Percentiles rank a stretch among this genome's conserved stretches.
These are phyloP conservation scores for Daptonema setosum DNA, from an alignment of 2,888 invertebrate genomes.

Conservation along the genomic window DNA sequence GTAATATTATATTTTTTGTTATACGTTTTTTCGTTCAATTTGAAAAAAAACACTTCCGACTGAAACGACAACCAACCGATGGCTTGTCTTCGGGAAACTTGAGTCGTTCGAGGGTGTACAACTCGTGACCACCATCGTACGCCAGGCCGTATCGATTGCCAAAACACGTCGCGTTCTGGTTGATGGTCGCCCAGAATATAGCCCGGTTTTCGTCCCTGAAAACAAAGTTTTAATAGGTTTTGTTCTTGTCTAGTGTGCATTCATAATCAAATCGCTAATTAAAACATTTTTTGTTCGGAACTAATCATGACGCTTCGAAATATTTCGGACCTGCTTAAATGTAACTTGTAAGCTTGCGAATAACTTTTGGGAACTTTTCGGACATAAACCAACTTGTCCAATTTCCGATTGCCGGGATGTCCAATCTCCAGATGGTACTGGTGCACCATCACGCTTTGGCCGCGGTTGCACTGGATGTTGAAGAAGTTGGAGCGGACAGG, in stretches of 20 bases:
- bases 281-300: no score
- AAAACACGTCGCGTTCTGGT: conserved; percentile 15
- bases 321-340: no score
- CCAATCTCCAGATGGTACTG: conserved; percentile 22
- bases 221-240: no score
- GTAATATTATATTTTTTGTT: no score
- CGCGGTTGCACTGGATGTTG: conserved; percentile 14
- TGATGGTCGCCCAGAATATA: conserved; percentile 21
- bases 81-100: conserved; percentile 13
- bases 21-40: no score
- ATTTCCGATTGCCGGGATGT: conserved; percentile 18
- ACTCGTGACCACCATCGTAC: conserved; percentile 19
- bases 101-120: conserved; percentile 14
- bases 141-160: conserved; percentile 18
- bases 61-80: background rate
- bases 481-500: conserved; percentile 17
- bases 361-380: no score
- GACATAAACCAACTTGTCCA: conserved; percentile 15
- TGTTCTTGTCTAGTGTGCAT: no score
- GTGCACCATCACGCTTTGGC: conserved; percentile 14
- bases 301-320: no score
- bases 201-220: conserved; percentile 19
- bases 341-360: no score
- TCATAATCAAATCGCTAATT: no score
- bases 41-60: no score